phyloP scores from a whole-genome alignment of 2,113 vertebrate genomes.

The Aphelocoma coerulescens region DNA sequence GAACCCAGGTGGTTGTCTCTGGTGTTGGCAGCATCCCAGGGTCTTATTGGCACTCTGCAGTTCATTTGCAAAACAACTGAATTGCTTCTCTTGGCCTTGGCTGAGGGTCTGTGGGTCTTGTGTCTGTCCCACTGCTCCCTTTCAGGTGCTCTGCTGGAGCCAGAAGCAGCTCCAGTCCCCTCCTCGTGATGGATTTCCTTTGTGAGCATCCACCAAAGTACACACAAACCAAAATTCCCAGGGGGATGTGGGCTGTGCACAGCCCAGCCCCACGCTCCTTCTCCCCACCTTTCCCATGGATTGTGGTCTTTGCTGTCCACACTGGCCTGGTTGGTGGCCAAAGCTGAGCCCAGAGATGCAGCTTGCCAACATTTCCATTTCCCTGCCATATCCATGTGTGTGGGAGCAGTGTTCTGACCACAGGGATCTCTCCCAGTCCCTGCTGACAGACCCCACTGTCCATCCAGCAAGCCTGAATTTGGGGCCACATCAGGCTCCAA shows the following conservation, averaged over 20 bases:
- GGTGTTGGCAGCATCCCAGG: background rate
- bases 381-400: rapidly evolving
- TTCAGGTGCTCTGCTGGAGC: background rate
- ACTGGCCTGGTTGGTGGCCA: background rate
- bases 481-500: background rate
- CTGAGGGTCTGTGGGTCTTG: background rate
- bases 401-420: background rate
- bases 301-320: background rate
- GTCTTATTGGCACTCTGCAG: background rate
- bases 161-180: background rate
- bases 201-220: background rate
- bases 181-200: background rate
- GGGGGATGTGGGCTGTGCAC: background rate
- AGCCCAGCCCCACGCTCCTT: background rate
- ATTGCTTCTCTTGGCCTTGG: background rate
- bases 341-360: background rate
- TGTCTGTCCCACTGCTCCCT: background rate
- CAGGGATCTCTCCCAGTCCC: background rate
- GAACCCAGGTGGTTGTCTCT: background rate
- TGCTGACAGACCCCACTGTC: background rate
- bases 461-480: rapidly evolving
- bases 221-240: background rate
- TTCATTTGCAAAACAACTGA: background rate
- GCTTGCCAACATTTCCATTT: background rate
- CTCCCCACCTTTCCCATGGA: rapidly evolving